Conservation (phyloP, 2,113 vertebrate species). For the Arothron firmamentum region DNA sequence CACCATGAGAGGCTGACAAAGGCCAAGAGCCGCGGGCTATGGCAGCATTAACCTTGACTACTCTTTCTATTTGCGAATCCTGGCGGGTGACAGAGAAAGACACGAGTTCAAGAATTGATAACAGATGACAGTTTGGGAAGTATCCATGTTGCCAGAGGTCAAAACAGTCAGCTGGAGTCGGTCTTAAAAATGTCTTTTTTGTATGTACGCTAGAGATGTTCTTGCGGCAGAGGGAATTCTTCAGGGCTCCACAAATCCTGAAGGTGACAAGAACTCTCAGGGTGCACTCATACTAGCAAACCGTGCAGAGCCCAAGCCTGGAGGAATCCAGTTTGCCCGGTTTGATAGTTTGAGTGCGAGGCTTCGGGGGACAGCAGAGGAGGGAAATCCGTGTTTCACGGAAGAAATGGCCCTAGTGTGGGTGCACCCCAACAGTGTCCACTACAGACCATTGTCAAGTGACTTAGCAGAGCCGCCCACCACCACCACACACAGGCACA, state of each 20-base stretch:
- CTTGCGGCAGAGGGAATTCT: constrained; percentile 6
- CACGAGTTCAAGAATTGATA: constrained; percentile 5
- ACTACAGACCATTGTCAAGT: background rate
- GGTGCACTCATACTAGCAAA: too few species aligned
- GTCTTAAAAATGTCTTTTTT: constrained; percentile 10
- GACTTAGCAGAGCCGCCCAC: background rate
- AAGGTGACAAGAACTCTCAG: background rate
- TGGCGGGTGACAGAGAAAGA: constrained; percentile 1
- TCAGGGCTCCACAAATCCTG: background rate
- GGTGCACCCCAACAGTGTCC: background rate
- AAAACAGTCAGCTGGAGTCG: constrained; percentile 1
- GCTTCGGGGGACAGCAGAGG: too few species aligned
- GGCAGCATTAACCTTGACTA: constrained; percentile 22
- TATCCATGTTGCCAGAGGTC: background rate
- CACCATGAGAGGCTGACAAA: constrained; percentile 10
- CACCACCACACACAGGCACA: background rate
- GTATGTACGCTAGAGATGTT: constrained; percentile 21
- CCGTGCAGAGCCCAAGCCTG: too few species aligned
- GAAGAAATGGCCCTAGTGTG: background rate
- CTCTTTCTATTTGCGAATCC: background rate
- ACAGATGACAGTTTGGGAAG: constrained; percentile 9
- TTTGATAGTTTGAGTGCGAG: too few species aligned
- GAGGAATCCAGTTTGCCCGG: too few species aligned
- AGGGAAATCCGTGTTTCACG: too few species aligned
- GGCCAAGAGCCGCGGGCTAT: background rate